Percentiles rank a stretch among this genome's conserved stretches.
Conservation (phyloP, 1,140 invertebrate species). For the Araneus ventricosus region DNA sequence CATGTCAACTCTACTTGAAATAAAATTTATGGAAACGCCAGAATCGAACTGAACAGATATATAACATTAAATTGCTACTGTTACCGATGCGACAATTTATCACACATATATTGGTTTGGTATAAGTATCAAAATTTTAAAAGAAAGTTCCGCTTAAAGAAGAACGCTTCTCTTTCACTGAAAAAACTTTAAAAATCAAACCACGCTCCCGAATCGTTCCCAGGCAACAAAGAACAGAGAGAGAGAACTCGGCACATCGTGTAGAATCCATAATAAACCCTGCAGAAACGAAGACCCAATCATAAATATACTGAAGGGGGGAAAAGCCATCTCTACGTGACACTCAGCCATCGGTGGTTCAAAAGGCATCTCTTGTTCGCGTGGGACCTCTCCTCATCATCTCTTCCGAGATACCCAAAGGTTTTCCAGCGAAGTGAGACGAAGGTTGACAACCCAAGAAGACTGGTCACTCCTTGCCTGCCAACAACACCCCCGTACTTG, state of each 20-base stretch:
- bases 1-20: too few relatives aligned
- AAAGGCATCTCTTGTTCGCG: slow-evolving; percentile 25
- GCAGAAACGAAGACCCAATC: neutral
- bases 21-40: too few relatives aligned
- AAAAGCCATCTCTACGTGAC: slow-evolving; percentile 25
- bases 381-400: slow-evolving; percentile 9
- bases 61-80: too few relatives aligned
- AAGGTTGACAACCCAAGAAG: slow-evolving; percentile 62
- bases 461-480: slow-evolving; percentile 43
- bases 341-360: slow-evolving; percentile 14
- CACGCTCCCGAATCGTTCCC: neutral
- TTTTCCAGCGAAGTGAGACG: slow-evolving; percentile 50
- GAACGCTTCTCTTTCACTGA: neutral
- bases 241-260: neutral
- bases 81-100: too few relatives aligned
- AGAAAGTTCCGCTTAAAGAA: too few relatives aligned
- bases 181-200: neutral
- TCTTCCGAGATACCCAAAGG: neutral
- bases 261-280: slow-evolving; percentile 3
- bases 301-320: neutral
- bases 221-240: neutral
- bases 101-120: too few relatives aligned
- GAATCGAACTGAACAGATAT: too few relatives aligned
- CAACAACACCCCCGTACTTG: slow-evolving; percentile 43
- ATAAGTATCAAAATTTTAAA: too few relatives aligned